A percentile compares a stretch with the other conserved stretches of the same genome.
These are phyloP conservation scores for Nemurella pictetii DNA, from an alignment of 2,888 invertebrate species.

Conservation along the genomic window DNA sequence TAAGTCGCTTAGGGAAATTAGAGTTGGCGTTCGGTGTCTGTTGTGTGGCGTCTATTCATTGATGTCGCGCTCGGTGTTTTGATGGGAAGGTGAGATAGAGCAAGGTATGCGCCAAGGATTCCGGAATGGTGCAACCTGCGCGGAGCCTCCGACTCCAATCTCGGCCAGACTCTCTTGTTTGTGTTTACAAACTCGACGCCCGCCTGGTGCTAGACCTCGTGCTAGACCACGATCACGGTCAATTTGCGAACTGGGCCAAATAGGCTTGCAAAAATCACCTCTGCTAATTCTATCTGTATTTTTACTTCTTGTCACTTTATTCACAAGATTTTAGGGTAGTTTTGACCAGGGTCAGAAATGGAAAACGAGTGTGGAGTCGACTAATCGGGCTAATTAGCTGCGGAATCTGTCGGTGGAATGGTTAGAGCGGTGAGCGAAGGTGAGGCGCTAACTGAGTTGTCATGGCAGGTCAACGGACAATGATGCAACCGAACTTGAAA, in stretches of 20 bases:
- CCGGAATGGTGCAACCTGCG: not conserved
- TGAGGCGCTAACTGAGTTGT: not conserved
- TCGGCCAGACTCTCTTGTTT: not conserved
- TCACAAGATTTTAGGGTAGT: no score
- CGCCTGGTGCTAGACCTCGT: not conserved
- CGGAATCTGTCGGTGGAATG: no score
- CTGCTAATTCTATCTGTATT: no score
- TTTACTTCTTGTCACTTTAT: no score
- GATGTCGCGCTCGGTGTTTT: not conserved
- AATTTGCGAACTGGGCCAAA: not conserved
- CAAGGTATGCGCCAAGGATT: not conserved
- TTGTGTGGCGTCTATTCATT: not conserved
- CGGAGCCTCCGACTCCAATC: not conserved
- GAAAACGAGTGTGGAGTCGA: not conserved
- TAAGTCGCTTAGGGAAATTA: conserved; percentile 18
- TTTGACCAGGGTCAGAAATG: not conserved
- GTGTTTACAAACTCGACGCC: not conserved
- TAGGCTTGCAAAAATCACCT: not conserved
- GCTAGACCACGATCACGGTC: not conserved
- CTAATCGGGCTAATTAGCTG: not conserved
- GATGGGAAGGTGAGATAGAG: not conserved
- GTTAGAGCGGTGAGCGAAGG: not conserved
- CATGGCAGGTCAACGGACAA: not conserved
- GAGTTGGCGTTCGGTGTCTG: not conserved
- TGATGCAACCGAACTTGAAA: not conserved